Evolutionary conservation across 2,888 invertebrate genomes (phyloP), one percentile per base, ranked within the genome.

Genomic region (Subacronicta megacephala): DNA sequence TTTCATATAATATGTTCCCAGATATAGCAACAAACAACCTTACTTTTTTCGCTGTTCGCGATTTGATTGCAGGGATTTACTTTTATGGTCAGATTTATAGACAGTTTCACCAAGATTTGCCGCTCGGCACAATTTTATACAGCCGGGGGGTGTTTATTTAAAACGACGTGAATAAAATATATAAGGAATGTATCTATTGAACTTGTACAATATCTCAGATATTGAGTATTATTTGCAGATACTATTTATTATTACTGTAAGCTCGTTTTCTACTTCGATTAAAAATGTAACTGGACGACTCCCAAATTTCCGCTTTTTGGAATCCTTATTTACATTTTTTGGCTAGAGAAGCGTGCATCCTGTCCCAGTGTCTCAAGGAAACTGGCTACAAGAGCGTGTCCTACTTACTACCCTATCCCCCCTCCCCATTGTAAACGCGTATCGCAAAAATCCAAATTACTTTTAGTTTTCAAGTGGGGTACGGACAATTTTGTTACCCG

Each of bases 41-140:
- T 90, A 89, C 89, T 90, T 89, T 91, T 90, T 90, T 88, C 82
- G 86, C 81, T 88, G 87, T 90, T 91, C 84, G 82, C 89, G 82
- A 92, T 93, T 92, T 93, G 92, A 93, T 93, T 92, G 92, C 87
- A 71, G 81, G 92, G 93, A 91, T 93, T 92, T 93, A 90, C 85
- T 93, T 92, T 93, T 93, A 93, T 89, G 90, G 82, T 88, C 90
- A 90, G 90, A 90, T 93, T 93, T 93, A 93, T 90, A 87, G 90
- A 88, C 88, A 88, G 87, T 88, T 88, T 83, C 83, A 78, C 78
- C 82, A 81, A 87, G 89, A 89, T 90, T 81, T 89, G 87, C 83
- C 78, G 83, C 81, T 83, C 73, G 80, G 80, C 78, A 72, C 77
- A 81, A 83, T 87, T 85, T 85, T 84, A 82, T 85, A 80, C 73